A percentile compares a stretch with the other conserved stretches of the same genome.
Evolutionary conservation across 2,888 invertebrate species (phyloP).

Genomic region (Eupithecia vulgata): DNA sequence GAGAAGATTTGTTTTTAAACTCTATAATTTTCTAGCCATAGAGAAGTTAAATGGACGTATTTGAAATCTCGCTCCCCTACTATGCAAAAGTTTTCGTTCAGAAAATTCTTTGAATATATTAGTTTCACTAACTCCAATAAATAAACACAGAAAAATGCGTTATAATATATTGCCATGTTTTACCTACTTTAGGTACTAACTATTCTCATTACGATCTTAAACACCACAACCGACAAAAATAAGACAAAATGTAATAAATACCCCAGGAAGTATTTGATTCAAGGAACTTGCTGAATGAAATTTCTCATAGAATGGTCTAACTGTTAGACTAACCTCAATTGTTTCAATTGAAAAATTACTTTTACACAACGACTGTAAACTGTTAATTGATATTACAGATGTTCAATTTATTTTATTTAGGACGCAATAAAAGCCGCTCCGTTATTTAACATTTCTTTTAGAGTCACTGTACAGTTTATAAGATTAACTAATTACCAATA

Average conservation of each 20-base stretch:
- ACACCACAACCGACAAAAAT: neutral
- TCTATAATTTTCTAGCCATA: neutral
- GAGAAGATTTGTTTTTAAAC: neutral
- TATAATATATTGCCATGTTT: neutral
- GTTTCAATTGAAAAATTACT: slow-evolving; percentile 79
- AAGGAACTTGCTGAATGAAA: slow-evolving; percentile 8
- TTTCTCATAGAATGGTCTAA: slow-evolving; percentile 36
- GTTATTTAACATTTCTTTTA: slow-evolving; percentile 1
- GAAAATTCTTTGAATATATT: neutral
- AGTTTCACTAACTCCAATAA: neutral
- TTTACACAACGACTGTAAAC: slow-evolving; percentile 64
- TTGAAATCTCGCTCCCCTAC: neutral
- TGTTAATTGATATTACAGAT: slow-evolving; percentile 70
- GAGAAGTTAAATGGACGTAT: neutral
- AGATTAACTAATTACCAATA: neutral
- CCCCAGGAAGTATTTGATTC: slow-evolving; percentile 11
- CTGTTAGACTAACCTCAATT: slow-evolving; percentile 76
- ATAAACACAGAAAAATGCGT: neutral
- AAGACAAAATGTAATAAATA: neutral
- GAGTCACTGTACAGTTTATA: neutral
- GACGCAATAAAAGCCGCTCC: slow-evolving; percentile 42
- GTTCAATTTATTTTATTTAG: slow-evolving; percentile 65
- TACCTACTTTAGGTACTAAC: neutral
- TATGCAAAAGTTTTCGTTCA: neutral
- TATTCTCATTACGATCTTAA: neutral